Evolutionary conservation across 2,888 invertebrate species (phyloP).

Genomic region (Amphipyra tragopoginis): DNA sequence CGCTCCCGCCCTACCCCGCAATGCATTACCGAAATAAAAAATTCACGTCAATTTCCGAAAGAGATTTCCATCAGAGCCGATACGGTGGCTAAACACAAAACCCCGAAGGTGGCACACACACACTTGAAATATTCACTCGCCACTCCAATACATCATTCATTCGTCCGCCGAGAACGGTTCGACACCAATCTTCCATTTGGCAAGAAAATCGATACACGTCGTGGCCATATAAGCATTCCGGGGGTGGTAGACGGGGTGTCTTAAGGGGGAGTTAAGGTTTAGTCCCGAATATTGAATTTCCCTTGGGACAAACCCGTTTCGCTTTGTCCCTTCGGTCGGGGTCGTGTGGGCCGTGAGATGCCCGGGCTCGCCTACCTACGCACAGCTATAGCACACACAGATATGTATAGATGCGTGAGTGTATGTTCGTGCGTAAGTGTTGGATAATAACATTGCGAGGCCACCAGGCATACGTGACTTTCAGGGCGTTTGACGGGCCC

Average conservation of each 20-base stretch:
- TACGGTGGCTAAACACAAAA: slow-evolving; percentile 84
- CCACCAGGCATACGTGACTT: slow-evolving; percentile 88
- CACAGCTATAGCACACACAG: slow-evolving; percentile 64
- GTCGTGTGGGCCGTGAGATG: slow-evolving; percentile 87
- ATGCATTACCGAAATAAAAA: slow-evolving; percentile 87
- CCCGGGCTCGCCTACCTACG: slow-evolving; percentile 81
- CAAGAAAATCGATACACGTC: slow-evolving; percentile 90
- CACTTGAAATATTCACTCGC: slow-evolving; percentile 86
- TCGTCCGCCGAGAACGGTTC: slow-evolving; percentile 88
- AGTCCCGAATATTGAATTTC: slow-evolving; percentile 91
- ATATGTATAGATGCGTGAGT: slow-evolving; percentile 66
- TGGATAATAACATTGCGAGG: slow-evolving; percentile 88
- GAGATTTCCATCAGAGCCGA: slow-evolving; percentile 82
- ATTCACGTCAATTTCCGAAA: slow-evolving; percentile 82
- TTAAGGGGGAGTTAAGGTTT: slow-evolving; percentile 90
- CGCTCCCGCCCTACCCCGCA: slow-evolving; percentile 58
- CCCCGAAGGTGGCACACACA: slow-evolving; percentile 75
- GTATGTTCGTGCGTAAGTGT: slow-evolving; percentile 85
- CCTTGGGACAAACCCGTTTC: slow-evolving; percentile 91
- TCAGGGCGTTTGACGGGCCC: slow-evolving; percentile 86
- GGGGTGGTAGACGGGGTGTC: slow-evolving; percentile 88
- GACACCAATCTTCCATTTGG: slow-evolving; percentile 90
- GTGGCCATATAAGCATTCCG: slow-evolving; percentile 90
- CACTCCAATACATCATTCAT: slow-evolving; percentile 89
- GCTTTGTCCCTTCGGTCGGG: slow-evolving; percentile 89